Evolutionary conservation across 2,797 vertebrate genomes (phyloP).

Genomic region (Cirrhinus molitorella): DNA sequence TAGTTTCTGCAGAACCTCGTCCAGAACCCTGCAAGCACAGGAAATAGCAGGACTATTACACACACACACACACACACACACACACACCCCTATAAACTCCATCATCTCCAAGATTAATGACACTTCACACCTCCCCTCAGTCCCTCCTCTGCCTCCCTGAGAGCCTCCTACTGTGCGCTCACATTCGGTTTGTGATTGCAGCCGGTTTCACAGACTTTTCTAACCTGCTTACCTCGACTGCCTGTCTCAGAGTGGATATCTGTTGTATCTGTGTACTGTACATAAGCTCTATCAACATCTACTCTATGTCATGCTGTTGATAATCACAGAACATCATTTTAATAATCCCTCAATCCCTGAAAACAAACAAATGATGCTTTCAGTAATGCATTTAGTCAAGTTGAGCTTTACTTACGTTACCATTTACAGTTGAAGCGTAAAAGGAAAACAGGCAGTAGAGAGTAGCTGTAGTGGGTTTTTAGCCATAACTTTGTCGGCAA

Average conservation of each 20-base stretch:
- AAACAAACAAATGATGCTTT: slow-evolving; percentile 1
- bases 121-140: slow-evolving; percentile 22
- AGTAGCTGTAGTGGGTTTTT: no score
- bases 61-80: slow-evolving; percentile 46
- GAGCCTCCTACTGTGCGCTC: slow-evolving; percentile 23
- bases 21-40: slow-evolving; percentile 82
- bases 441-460: background rate
- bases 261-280: background rate
- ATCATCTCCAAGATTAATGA: slow-evolving; percentile 40
- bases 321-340: background rate
- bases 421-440: background rate
- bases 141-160: slow-evolving; percentile 28
- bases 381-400: background rate
- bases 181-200: slow-evolving; percentile 34
- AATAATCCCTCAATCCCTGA: slow-evolving; percentile 5
- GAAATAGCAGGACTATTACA: slow-evolving; percentile 31
- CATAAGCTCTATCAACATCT: slow-evolving; percentile 3
- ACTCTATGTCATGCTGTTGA: slow-evolving; percentile 6
- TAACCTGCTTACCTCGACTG: slow-evolving; percentile 33
- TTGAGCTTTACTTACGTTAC: no score
- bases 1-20: slow-evolving; percentile 90
- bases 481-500: no score
- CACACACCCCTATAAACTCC: slow-evolving; percentile 41
- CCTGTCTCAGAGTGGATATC: slow-evolving; percentile 12
- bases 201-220: slow-evolving; percentile 27